These are phyloP conservation scores for Eriosoma lanigerum DNA, from an alignment of 1,140 invertebrate genomes.

Conservation along the genomic window DNA sequence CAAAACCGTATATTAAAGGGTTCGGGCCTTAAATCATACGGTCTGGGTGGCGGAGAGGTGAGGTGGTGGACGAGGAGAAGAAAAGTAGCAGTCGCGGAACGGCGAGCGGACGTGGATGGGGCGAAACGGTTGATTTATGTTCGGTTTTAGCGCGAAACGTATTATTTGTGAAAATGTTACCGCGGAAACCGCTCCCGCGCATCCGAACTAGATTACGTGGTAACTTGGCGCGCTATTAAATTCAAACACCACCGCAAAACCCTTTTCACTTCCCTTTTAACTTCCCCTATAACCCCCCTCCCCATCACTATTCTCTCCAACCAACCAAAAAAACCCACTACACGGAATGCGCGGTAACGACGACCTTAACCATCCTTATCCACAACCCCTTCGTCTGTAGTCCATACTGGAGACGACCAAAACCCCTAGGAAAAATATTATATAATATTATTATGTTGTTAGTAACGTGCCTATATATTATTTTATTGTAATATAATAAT, in stretches of 20 bases:
- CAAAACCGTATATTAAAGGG: conserved; percentile 34
- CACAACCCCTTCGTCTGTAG: neutral
- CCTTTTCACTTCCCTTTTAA: neutral
- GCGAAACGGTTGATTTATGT: conserved; percentile 47
- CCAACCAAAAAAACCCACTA: neutral
- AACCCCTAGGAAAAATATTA: neutral
- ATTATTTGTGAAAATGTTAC: conserved; percentile 50
- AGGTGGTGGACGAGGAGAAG: neutral
- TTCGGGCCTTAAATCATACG: conserved; percentile 40
- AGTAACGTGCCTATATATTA: too few relatives aligned
- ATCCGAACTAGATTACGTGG: conserved; percentile 50
- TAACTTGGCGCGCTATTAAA: conserved; percentile 42
- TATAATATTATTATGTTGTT: neutral
- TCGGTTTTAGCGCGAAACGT: conserved; percentile 41
- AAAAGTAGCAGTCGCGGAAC: neutral
- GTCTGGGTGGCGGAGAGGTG: neutral
- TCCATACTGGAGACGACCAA: neutral
- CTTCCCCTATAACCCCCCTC: neutral
- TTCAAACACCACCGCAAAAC: conserved; percentile 23
- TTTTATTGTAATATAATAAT: too few relatives aligned
- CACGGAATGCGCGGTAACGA: neutral
- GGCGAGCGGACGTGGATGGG: neutral
- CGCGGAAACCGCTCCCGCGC: conserved; percentile 10
- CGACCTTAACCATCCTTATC: neutral
- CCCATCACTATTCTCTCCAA: neutral